Evolutionary conservation across 2,797 vertebrate species (phyloP), one percentile per base, ranked within the genome.

Genomic region (Notolabrus celidotus): DNA sequence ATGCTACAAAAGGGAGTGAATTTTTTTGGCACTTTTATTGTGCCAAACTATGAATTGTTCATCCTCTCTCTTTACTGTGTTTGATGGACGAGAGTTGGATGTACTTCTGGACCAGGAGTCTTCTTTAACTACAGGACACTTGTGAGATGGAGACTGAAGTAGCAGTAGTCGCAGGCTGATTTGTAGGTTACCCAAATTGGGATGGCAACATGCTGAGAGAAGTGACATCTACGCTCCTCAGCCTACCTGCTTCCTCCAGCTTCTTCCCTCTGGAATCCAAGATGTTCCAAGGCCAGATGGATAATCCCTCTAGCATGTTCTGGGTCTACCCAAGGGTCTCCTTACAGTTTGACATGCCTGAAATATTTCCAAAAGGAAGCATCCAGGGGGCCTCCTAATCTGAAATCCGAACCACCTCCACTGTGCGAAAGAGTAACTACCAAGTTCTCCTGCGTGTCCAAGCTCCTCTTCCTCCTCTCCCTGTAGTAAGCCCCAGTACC

Each of bases 281-380:
- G 15, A 14, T 55, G 25, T 55, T 49, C 43, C 16, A 3, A 25
- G 17, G n/a, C 45, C 65, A 68, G 39, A 75, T 68, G 43, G 58
- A 45, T 52, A 57, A 68, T 58, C 47, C 58, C 33, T 69, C 39
- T 25, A 62, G 38, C 51, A 58, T 45, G 39, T 12, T 58, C 33
- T 31, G 25, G 52, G n/a, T 5, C 53, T 38, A 46, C 38, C 31
- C 58, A 19, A 38, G 46, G 52, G 52, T 68, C 57, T 55, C 42
- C 42, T 55, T 60, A 55, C 50, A 60, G 20, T 45, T 67, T 12
- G 27, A 50, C 56, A 74, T 61, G 50, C 63, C 36, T 50, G 51
- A 43, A 55, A 67, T 67, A 62, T 50, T 50, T 74, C 45, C 46
- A 52, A 9, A 31, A 39, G 45, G 39, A 45, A 33, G 60, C 22